Base-by-base conservation (phyloP, 2,797 vertebrate genomes). In the Hephaestus fuliginosus region DNA sequence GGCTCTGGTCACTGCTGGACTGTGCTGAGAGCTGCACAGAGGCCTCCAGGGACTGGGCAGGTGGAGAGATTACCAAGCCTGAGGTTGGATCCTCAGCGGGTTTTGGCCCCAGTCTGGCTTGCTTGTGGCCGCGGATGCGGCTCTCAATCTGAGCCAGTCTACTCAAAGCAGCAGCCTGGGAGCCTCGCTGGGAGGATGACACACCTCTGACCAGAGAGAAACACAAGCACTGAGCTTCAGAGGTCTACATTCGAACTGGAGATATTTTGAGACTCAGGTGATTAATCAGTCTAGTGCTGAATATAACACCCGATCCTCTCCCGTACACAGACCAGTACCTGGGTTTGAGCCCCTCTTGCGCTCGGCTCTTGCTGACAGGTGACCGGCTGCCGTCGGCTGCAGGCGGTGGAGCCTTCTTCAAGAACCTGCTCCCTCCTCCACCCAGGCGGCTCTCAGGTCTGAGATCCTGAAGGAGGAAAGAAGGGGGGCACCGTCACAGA, bases 81-180 rank as follows among this genome's bases (percentile, higher is more conserved):
- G 79, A 62, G 10, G 28, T 48, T 9, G 33, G 33, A 43, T 15
- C 28, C 25, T 74, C 46, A 0, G 46, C 53, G 22, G 74, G 12
- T 55, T 48, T 65, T 6, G 66, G 11, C 13, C 1, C 61, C 9
- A 77, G 79, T 44, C 22, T 22, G 1, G 57, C 61, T 1, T 60
- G 36, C 49, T 80, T 93, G 2, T 89, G 92, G 22, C 49, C 87
- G 75, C 51, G 61, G 76, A 97, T 79, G 75, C 82, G 95, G 60
- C 83, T 95, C 80, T 98, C 96, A 0, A 97, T 94, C 15, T 94
- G 91, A 0, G 94, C 95, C 66, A 95, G 92, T 58, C 86, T 95
- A 13, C 44, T 92, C 33, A 97, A 67, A n/a, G 91, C 93, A 8
- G 86, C 79, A 2, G 87, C 85, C 80, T 93, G 94, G 33, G 91